Conservation (phyloP, 2,797 vertebrate species). For the Eupleurogrammus muticus region DNA sequence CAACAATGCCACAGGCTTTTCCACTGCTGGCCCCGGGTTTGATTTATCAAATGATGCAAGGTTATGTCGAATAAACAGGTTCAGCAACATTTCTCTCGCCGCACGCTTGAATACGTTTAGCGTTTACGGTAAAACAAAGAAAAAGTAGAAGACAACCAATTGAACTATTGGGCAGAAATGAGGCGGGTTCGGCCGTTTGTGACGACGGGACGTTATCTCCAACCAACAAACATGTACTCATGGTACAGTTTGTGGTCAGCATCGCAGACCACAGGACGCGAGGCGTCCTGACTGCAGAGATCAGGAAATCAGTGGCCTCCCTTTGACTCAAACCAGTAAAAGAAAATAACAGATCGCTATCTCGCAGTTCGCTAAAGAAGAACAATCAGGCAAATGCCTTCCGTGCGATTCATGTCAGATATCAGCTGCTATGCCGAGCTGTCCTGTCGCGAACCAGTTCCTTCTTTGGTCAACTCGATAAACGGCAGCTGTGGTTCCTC, state of each 20-base stretch:
- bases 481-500: constrained; percentile 41
- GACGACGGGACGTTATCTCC: constrained; percentile 10
- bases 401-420: constrained; percentile 72
- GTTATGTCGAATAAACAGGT: constrained; percentile 20
- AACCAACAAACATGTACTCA: constrained; percentile 37
- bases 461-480: constrained; percentile 63
- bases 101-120: background rate
- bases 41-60: constrained; percentile 16
- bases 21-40: constrained; percentile 15
- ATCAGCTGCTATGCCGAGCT: constrained; percentile 37
- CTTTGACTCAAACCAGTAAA: constrained; percentile 65
- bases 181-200: background rate
- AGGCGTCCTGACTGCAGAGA: constrained; percentile 43
- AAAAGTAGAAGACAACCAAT: background rate
- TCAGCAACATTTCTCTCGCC: background rate
- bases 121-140: constrained; percentile 5
- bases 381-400: constrained; percentile 82
- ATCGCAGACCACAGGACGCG: constrained; percentile 55
- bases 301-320: constrained; percentile 70
- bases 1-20: constrained; percentile 47
- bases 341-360: constrained; percentile 83
- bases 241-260: constrained; percentile 48
- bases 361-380: constrained; percentile 76
- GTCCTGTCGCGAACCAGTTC: constrained; percentile 66
- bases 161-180: background rate